A percentile compares a stretch with the other conserved stretches of the same genome.
These are phyloP conservation scores for Trigoniulus corallinus DNA, from an alignment of 1,140 invertebrate species.

Conservation along the genomic window DNA sequence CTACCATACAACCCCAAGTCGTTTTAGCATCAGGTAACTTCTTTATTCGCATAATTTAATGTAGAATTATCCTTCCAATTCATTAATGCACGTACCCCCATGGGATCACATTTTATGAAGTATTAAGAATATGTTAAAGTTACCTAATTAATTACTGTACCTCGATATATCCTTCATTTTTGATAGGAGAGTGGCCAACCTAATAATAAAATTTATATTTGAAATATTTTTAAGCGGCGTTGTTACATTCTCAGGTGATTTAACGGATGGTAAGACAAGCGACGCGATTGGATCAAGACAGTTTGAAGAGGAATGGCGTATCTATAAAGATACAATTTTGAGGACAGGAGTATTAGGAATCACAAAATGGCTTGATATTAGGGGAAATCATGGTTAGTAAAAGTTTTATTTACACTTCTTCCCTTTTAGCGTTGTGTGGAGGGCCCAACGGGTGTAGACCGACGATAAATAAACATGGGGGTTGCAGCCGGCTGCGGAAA, in stretches of 20 bases:
- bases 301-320: slow-evolving; percentile 64
- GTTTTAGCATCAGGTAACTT: slow-evolving; percentile 59
- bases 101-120: too few relatives aligned
- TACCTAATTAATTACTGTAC: too few relatives aligned
- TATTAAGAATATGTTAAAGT: too few relatives aligned
- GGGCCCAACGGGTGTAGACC: too few relatives aligned
- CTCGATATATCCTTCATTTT: too few relatives aligned
- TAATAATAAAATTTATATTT: background rate
- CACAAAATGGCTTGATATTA: slow-evolving; percentile 73
- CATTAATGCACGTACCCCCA: too few relatives aligned
- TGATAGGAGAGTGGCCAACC: background rate
- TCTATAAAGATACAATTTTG: slow-evolving; percentile 53
- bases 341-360: slow-evolving; percentile 45
- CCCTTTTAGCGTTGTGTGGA: too few relatives aligned
- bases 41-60: too few relatives aligned
- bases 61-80: too few relatives aligned
- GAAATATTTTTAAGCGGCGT: background rate
- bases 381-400: slow-evolving; percentile 89
- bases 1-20: slow-evolving; percentile 53
- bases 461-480: too few relatives aligned
- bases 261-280: slow-evolving; percentile 70
- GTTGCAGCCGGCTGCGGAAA: too few relatives aligned
- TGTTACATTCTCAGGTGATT: slow-evolving; percentile 41
- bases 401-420: too few relatives aligned
- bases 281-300: slow-evolving; percentile 67